phyloP scores from a whole-genome alignment of 2,888 invertebrate genomes.

The Didymodactylos carnosus region DNA sequence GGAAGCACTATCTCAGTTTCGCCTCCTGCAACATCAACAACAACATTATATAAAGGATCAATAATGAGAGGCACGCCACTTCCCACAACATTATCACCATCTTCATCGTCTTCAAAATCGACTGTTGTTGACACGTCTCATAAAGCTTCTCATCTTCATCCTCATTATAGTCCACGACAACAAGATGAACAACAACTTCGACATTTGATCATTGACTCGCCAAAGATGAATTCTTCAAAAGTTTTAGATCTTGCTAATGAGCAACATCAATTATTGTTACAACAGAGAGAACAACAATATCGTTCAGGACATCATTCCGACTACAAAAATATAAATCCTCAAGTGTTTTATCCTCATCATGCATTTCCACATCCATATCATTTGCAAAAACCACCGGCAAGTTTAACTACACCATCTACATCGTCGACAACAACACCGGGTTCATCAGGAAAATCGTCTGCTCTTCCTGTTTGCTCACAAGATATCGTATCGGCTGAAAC shows the following conservation, averaged over 20 bases:
- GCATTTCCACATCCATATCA: neutral
- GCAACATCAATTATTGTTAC: neutral
- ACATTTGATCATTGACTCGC: too few species aligned
- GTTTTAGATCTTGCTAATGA: neutral
- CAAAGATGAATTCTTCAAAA: neutral
- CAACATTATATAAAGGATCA: neutral
- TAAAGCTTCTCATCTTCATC: neutral
- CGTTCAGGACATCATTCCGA: neutral
- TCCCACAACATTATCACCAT: neutral
- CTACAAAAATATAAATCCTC: too few species aligned
- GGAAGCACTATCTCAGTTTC: too few species aligned
- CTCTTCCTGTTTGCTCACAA: too few species aligned
- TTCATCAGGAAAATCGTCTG: neutral
- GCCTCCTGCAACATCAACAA: too few species aligned
- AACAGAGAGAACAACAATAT: neutral
- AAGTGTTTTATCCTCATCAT: too few species aligned
- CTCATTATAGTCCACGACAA: neutral
- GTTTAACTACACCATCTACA: neutral
- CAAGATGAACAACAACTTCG: neutral
- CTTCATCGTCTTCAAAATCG: too few species aligned
- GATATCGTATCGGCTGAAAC: too few species aligned
- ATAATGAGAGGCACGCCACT: neutral
- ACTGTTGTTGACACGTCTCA: neutral
- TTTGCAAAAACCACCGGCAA: neutral
- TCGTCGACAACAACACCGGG: neutral